Base-by-base conservation (phyloP, 2,797 vertebrate species). In the Microctenopoma steveboyesi region DNA sequence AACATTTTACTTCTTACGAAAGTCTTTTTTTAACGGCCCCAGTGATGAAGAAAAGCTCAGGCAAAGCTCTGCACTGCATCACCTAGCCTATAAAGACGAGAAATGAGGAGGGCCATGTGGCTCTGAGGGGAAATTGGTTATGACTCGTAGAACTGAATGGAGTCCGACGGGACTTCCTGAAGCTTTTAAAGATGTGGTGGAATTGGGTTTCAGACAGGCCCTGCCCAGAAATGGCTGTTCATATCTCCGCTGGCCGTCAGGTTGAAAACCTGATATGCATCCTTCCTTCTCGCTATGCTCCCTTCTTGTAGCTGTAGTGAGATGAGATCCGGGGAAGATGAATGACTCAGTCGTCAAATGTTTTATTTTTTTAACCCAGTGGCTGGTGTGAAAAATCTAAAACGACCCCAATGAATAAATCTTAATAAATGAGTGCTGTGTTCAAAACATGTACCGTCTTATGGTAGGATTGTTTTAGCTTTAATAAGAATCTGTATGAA, bases 81-180 rank as follows among this genome's bases (percentile, higher is more conserved):
- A 58, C 52, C 62, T 45, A 56, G 47, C 77, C 40, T 49, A 47
- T 63, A 67, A 76, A 70, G 52, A 54, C 22, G 47, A 77, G 59
- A 55, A 64, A 63, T 57, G 13, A 16, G 40, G 60, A 69, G 39
- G 46, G 47, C 18, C 53, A 51, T 75, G 82, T 69, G 48, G 35
- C 81, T 80, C 2, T 0, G 25, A 75, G 57, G 56, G 75, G 72
- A 88, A 88, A 89, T 89, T 78, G 74, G 65, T 82, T 87, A 78
- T 87, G 91, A 88, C 89, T 82, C 1, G 15, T 81, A 77, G 81
- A 89, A 84, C 74, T 74, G 85, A 79, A 70, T 30, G 10, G 46
- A 79, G 72, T 82, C 89, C 78, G 60, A 68, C 35, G 77, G 88
- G 88, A 90, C 82, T 86, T 88, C 82, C 86, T 88, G 83, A 69